phyloP scores from a whole-genome alignment of 2,888 invertebrate genomes.

The Ctena decussata region DNA sequence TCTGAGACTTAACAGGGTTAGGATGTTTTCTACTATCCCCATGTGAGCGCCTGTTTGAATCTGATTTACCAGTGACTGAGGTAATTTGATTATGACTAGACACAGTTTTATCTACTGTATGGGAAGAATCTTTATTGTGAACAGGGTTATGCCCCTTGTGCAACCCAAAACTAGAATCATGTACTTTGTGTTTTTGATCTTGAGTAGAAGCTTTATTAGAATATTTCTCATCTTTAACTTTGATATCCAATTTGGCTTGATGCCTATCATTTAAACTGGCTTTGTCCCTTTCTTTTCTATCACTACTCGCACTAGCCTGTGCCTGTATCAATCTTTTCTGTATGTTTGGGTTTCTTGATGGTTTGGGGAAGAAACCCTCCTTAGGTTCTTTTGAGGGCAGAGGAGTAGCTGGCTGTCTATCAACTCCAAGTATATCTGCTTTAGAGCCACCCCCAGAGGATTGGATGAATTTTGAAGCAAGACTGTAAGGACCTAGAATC shows the following conservation, averaged over 20 bases:
- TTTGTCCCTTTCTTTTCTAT: neutral
- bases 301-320: neutral
- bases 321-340: neutral
- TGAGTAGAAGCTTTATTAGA: neutral
- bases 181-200: neutral
- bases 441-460: neutral
- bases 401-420: slow-evolving; percentile 50
- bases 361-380: neutral
- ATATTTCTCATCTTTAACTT: neutral
- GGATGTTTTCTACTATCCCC: neutral
- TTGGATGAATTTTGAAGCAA: neutral
- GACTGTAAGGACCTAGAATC: neutral
- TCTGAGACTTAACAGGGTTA: neutral
- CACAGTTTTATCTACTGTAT: neutral
- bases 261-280: neutral
- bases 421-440: slow-evolving; percentile 27
- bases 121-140: neutral
- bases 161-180: neutral
- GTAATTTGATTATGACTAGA: slow-evolving; percentile 9
- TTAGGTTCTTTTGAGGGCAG: slow-evolving; percentile 30
- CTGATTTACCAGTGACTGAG: neutral
- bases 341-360: neutral
- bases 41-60: neutral
- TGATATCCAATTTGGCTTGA: neutral
- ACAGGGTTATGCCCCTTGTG: neutral